Evolutionary conservation across 2,888 invertebrate species (phyloP), one percentile per base, ranked within the genome.

Genomic region (Lumbricus terrestris): DNA sequence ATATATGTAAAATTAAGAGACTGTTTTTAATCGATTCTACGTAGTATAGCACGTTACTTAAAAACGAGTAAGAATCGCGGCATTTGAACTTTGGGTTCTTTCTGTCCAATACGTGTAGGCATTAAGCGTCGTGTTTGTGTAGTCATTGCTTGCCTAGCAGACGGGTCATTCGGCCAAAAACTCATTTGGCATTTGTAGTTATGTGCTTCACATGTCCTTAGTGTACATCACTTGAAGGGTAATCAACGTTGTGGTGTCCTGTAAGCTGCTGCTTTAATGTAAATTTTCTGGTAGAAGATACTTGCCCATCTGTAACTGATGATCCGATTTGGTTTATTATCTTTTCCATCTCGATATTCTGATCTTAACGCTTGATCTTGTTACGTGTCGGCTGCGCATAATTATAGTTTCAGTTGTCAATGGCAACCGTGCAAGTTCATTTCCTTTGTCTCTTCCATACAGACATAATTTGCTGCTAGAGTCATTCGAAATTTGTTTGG

Each of bases 201-300:
- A 8, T 34, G 85, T 85, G 37, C 85, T 85, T 85, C 85, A 11
- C 20, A 20, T 85, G 34, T 85, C 34, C 85, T 85, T 85, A 35
- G 34, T 85, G 85, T 85, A 35, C 85, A 85, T 85, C 85, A 85
- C 85, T 85, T 85, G 85, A 85, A 85, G 85, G 85, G 69, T 69
- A 69, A 69, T 69, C n/a, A n/a, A n/a, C n/a, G 69, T 69, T 69
- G 69, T n/a, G 29, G 1, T 69, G 69, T 69, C 69, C n/a, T 69
- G 69, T 69, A 8, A n/a, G 69, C 69, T 69, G 69, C n/a, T 69
- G 69, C 69, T 40, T 69, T 13, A 4, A 69, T 69, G 69, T 69
- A n/a, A 69, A 69, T 69, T 69, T 69, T 69, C 69, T n/a, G 1
- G n/a, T 69, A n/a, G 69, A 69, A n/a, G 69, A 69, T 69, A 69